Percentiles rank a stretch among this genome's conserved stretches.
These are phyloP conservation scores for Zhengitettix transpicula DNA, from an alignment of 2,888 invertebrate species.

Conservation along the genomic window DNA sequence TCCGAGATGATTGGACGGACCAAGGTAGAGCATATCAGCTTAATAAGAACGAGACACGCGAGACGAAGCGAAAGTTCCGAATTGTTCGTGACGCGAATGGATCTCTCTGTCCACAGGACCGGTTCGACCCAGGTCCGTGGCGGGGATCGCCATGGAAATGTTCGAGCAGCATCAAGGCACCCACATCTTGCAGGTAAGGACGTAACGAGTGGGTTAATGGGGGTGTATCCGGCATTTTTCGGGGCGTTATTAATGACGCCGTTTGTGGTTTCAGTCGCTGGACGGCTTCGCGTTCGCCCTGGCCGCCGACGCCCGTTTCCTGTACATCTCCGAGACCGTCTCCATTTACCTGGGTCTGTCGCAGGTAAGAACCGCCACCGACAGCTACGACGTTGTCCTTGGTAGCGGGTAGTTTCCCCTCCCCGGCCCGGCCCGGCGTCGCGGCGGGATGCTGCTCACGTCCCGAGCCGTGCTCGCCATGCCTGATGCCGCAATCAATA, in stretches of 20 bases:
- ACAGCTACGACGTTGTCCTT: no score
- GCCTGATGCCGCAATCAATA: not conserved
- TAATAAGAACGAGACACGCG: no score
- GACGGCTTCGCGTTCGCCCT: slow-evolving; percentile 96
- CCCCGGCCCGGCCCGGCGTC: not conserved
- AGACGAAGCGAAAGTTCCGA: no score
- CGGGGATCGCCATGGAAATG: slow-evolving; percentile 64
- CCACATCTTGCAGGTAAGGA: slow-evolving; percentile 81
- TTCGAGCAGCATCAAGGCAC: slow-evolving; percentile 96
- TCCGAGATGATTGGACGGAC: no score
- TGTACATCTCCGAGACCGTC: slow-evolving; percentile 99
- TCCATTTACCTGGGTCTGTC: slow-evolving; percentile 99
- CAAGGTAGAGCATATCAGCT: no score
- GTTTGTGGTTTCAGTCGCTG: slow-evolving; percentile 55
- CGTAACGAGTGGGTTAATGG: not conserved
- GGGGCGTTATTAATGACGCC: not conserved
- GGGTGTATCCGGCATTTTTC: not conserved
- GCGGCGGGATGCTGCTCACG: not conserved
- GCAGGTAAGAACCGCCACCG: slow-evolving; percentile 51
- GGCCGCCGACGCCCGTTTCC: slow-evolving; percentile 89
- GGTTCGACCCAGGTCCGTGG: slow-evolving; percentile 50
- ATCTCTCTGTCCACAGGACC: slow-evolving; percentile 28
- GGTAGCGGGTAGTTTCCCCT: no score
- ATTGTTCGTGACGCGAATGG: no score
- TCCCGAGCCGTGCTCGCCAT: not conserved